Base-by-base conservation (phyloP, 2,113 vertebrate species). In the Halcyon senegalensis region DNA sequence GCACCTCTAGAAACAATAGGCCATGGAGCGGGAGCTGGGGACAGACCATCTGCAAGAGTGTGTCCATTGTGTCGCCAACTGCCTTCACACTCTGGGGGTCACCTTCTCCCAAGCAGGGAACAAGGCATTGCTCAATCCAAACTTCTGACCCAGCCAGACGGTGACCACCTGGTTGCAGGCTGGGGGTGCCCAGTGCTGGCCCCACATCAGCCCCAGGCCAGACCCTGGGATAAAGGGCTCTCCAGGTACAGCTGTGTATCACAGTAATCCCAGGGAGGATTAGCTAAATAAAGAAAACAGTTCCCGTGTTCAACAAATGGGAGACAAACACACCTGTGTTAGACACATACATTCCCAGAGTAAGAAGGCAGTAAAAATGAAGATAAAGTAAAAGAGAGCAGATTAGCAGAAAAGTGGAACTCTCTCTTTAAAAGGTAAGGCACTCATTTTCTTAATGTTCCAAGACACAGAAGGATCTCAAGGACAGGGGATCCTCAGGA, bases 141-240 rank as follows among this genome's bases (percentile, higher is more conserved):
- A 60, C 35, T 53, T 78, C 43, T 2, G 5, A 73, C 41, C 63
- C 84, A 25, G 31, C 25, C 53, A 3, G 18, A 10, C 0, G 0
- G 31, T 3, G 58, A 31, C 53, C 27, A 63, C 4, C 6, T 28
- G 39, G 39, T 85, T 68, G 67, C 1, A 3, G 62, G 24, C 31
- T 43, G 11, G 50, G 48, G 30, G 5, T 39, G 68, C 58, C 46
- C 53, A 30, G 51, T 9, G 0, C 44, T 2, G 12, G 41, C 68
- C 20, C n/a, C 41, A 4, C 1, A 2, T 12, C 86, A 84, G 59
- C 53, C 24, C 0, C 0, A 31, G 1, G 1, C 28, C 69, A 84
- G 64, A 20, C 2, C 0, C 37, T 16, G 44, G 39, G 35, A 24
- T 66, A 58, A 82, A 89, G 50, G 50, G 8, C 50, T 69, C 74